Conservation (phyloP, 2,797 vertebrate genomes). For the Orientallactaga sibirica region DNA sequence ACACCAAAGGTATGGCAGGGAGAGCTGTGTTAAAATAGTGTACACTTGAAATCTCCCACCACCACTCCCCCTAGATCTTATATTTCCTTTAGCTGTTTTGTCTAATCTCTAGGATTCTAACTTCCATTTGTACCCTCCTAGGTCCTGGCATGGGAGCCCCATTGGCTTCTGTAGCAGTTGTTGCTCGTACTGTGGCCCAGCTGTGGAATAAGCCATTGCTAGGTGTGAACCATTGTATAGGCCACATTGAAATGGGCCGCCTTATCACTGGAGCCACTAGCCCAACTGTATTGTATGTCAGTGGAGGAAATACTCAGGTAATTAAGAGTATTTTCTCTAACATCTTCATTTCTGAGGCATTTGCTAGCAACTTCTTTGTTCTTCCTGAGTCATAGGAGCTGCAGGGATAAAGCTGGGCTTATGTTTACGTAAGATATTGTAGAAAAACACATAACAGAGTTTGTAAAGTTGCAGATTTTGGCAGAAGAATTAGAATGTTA, state of each 20-base stretch:
- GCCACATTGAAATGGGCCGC: slow-evolving; percentile 97
- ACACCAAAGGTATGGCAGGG: slow-evolving; percentile 91
- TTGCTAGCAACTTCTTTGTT: background rate
- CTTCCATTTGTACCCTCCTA: slow-evolving; percentile 72
- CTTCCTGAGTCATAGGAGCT: background rate
- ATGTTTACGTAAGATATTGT: background rate
- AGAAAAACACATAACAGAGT: background rate
- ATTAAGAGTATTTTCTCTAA: background rate
- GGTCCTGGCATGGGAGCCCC: slow-evolving; percentile 97
- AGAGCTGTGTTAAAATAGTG: background rate
- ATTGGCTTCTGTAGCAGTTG: slow-evolving; percentile 92
- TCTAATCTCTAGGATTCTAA: slow-evolving; percentile 27
- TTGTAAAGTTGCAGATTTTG: background rate
- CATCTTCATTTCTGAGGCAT: background rate
- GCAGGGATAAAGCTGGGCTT: background rate
- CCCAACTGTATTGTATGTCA: slow-evolving; percentile 95
- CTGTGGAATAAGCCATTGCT: slow-evolving; percentile 94
- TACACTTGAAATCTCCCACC: background rate
- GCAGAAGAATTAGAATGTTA: background rate
- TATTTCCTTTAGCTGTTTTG: background rate
- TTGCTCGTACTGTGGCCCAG: slow-evolving; percentile 94
- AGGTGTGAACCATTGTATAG: slow-evolving; percentile 96
- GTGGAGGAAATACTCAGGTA: slow-evolving; percentile 97
- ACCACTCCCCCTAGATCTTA: background rate
- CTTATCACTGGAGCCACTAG: slow-evolving; percentile 93